phyloP scores from a whole-genome alignment of 1,140 invertebrate species.

The Panagrolaimus sp. region DNA sequence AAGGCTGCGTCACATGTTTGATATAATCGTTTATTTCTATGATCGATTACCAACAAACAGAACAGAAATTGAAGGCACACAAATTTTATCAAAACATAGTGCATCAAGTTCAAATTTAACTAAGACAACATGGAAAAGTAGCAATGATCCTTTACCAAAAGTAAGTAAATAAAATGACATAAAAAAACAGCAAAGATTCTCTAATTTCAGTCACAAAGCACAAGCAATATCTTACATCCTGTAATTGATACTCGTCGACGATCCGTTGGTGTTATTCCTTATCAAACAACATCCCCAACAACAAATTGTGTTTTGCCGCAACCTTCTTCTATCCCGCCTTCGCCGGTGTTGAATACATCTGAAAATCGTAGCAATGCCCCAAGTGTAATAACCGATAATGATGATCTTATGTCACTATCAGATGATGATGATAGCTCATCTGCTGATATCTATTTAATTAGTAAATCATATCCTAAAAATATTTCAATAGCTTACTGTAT shows the following conservation, averaged over 20 bases:
- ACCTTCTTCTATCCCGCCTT: no score
- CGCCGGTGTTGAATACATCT: no score
- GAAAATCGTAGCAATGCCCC: no score
- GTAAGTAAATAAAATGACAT: not conserved
- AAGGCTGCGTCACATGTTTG: conserved; percentile 36
- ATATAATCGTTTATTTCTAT: conserved; percentile 51
- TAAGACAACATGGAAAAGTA: conserved; percentile 2
- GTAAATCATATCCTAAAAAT: not conserved
- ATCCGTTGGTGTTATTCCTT: conserved; percentile 13
- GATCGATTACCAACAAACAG: conserved; percentile 36
- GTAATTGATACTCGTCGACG: not conserved
- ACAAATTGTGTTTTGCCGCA: no score
- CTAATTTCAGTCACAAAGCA: not conserved
- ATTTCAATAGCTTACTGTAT: not conserved
- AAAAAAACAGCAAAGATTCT: not conserved
- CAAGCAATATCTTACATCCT: not conserved
- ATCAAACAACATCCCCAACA: not conserved
- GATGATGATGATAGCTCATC: no score
- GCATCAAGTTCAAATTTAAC: not conserved
- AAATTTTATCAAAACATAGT: not conserved
- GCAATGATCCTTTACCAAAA: not conserved
- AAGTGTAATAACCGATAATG: no score
- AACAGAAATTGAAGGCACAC: not conserved
- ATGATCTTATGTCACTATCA: no score
- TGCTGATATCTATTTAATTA: conserved; percentile 16